Conservation (phyloP, 2,113 vertebrate genomes). For the Cercocebus atys region DNA sequence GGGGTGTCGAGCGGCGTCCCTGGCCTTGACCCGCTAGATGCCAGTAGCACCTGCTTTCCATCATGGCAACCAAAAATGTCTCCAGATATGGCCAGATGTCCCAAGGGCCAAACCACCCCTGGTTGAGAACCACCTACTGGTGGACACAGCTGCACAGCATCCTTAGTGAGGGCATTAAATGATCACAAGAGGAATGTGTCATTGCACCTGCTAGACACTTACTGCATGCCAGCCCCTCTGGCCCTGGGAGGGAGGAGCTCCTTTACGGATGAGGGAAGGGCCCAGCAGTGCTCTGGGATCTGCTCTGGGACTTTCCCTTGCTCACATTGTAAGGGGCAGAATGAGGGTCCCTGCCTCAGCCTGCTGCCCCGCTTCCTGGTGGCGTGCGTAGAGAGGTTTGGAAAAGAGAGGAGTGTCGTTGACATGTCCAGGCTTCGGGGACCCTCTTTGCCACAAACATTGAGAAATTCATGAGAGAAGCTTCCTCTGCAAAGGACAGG, state of each 20-base stretch:
- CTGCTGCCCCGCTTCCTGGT: background rate
- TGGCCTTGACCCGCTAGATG: background rate
- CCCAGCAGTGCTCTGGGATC: rapidly evolving
- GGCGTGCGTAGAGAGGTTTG: rapidly evolving
- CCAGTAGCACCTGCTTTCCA: background rate
- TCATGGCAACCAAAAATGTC: background rate
- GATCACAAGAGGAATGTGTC: rapidly evolving
- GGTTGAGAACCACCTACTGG: rapidly evolving
- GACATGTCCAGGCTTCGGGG: rapidly evolving
- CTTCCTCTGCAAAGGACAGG: background rate
- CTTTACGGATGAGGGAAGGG: too few relatives aligned
- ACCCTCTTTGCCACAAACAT: too few relatives aligned
- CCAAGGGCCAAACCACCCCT: too few relatives aligned
- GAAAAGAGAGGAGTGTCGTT: too few relatives aligned
- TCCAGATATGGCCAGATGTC: background rate
- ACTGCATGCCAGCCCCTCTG: rapidly evolving
- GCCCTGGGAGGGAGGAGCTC: background rate
- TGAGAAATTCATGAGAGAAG: too few relatives aligned
- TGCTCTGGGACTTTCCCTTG: background rate
- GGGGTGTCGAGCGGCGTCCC: too few relatives aligned
- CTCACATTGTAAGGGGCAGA: background rate
- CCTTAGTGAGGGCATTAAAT: background rate
- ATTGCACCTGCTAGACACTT: rapidly evolving
- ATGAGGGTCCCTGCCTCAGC: rapidly evolving
- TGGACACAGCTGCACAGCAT: too few relatives aligned